phyloP scores from a whole-genome alignment of 53 echinoderm and acorn worm genomes.

The Zoroaster sp. region DNA sequence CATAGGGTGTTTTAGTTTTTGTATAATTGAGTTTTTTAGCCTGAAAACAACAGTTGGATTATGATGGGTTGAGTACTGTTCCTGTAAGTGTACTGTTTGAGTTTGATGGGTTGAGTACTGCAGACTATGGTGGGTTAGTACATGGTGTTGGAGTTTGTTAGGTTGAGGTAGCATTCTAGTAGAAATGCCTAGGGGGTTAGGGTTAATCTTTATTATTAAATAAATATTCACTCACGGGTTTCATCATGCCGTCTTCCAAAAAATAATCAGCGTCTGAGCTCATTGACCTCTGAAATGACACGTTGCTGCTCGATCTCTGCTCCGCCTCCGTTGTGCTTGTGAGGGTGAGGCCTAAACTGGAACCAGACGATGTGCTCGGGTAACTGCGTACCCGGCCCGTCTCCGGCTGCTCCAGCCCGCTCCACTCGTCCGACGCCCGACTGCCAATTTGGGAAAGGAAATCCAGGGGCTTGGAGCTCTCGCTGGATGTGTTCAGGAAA shows the following conservation, averaged over 20 bases:
- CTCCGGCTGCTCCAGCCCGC: background rate
- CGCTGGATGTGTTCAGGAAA: constrained; percentile 53
- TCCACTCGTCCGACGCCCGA: constrained; percentile 26
- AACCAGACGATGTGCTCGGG: background rate
- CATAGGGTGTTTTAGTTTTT: too few relatives aligned
- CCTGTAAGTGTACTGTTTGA: too few relatives aligned
- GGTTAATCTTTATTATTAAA: too few relatives aligned
- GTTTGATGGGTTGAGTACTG: too few relatives aligned
- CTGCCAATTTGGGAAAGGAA: constrained; percentile 8
- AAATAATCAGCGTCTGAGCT: constrained; percentile 36
- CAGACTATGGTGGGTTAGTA: too few relatives aligned
- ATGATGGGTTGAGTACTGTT: too few relatives aligned
- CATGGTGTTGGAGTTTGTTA: too few relatives aligned
- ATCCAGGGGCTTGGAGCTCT: constrained; percentile 50
- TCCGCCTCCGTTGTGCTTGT: background rate
- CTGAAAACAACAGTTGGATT: too few relatives aligned
- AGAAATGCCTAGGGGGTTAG: too few relatives aligned
- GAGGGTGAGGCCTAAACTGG: constrained; percentile 8
- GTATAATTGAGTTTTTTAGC: too few relatives aligned
- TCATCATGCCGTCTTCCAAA: constrained; percentile 1
- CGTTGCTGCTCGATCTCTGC: background rate
- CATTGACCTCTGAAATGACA: constrained; percentile 4
- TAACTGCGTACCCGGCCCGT: constrained; percentile 1
- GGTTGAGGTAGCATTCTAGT: too few relatives aligned
- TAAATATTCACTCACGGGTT: constrained; percentile 45